Percentiles rank a stretch among this genome's conserved stretches.
Conservation (phyloP, 2,797 vertebrate genomes). For the Hemibagrus guttatus region DNA sequence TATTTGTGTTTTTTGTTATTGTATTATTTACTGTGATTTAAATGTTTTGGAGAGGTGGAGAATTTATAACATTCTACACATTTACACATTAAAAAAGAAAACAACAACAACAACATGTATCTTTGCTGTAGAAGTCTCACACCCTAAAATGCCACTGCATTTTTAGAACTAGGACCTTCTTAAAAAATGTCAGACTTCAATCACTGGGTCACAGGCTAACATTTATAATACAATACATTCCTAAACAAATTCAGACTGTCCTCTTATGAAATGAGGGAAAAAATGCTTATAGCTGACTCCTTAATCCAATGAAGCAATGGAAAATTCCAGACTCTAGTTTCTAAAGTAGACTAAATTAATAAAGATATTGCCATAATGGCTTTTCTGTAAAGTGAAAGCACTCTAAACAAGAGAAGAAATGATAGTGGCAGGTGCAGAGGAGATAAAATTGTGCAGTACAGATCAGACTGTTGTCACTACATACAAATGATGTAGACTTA, state of each 20-base stretch:
- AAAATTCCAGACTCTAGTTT: neutral
- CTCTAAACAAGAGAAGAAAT: neutral
- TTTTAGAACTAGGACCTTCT: neutral
- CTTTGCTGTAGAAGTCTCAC: neutral
- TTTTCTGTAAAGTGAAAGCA: neutral
- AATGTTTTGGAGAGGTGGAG: neutral
- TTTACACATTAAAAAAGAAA: no score
- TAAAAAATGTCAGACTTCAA: neutral
- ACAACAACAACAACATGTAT: no score
- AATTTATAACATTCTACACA: neutral
- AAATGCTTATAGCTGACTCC: neutral
- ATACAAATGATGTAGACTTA: slow-evolving; percentile 73
- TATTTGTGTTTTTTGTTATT: neutral
- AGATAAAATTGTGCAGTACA: neutral
- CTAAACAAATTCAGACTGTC: neutral
- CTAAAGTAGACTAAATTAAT: neutral
- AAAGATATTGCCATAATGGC: neutral
- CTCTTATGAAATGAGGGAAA: neutral
- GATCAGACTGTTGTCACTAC: neutral
- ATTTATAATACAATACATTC: neutral
- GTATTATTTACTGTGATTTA: neutral
- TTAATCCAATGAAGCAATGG: neutral
- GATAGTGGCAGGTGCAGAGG: slow-evolving; percentile 5
- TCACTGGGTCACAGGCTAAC: no score
- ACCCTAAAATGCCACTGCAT: neutral